Evolutionary conservation across 2,888 invertebrate species (phyloP).

Genomic region (Myopa tessellatipennis): DNA sequence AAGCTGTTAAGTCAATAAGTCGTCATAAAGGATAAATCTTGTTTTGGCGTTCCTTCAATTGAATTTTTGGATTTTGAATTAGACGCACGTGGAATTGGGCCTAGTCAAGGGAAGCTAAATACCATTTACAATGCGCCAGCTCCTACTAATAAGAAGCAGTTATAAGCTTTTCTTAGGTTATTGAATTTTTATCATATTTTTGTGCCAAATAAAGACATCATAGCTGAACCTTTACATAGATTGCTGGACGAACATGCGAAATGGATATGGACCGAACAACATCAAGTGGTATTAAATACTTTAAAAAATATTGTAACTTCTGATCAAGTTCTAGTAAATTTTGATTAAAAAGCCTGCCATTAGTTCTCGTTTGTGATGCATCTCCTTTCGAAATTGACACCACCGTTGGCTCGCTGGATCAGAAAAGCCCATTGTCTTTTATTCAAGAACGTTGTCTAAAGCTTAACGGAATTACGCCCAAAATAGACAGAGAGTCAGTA

Average conservation of each 20-base stretch:
- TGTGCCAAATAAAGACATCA: constrained; percentile 43
- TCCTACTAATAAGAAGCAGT: constrained; percentile 44
- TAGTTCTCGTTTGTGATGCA: constrained; percentile 44
- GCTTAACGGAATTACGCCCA: constrained; percentile 39
- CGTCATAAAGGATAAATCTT: constrained; percentile 36
- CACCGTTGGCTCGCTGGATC: constrained; percentile 39
- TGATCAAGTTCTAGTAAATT: constrained; percentile 40
- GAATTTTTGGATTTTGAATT: constrained; percentile 46
- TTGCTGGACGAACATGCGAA: constrained; percentile 45
- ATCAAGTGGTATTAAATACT: constrained; percentile 40
- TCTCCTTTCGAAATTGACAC: constrained; percentile 47
- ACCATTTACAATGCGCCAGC: constrained; percentile 44
- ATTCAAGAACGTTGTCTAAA: constrained; percentile 35
- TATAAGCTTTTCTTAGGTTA: constrained; percentile 44
- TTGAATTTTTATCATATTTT: constrained; percentile 28
- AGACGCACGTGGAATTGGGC: constrained; percentile 42
- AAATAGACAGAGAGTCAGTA: constrained; percentile 41
- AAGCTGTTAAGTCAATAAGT: background rate
- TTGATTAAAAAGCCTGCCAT: constrained; percentile 41
- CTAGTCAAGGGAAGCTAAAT: constrained; percentile 42
- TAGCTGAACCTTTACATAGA: constrained; percentile 44
- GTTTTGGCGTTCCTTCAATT: constrained; percentile 39
- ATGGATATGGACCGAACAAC: constrained; percentile 38
- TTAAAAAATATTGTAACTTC: constrained; percentile 42
- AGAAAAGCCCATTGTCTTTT: constrained; percentile 38